Evolutionary conservation across 2,888 invertebrate genomes (phyloP).

Genomic region (Epirrita christyi): DNA sequence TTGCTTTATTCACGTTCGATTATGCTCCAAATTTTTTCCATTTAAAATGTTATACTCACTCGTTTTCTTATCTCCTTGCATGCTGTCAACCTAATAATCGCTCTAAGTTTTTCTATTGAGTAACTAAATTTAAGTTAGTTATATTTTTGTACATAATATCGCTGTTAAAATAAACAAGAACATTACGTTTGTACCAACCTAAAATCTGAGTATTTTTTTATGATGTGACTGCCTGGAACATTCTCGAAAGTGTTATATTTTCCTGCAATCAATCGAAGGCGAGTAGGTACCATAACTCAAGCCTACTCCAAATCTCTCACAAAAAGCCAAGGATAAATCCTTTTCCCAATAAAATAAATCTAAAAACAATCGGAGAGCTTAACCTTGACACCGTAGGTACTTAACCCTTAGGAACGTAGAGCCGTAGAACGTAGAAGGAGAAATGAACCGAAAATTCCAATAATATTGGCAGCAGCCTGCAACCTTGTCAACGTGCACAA

Average conservation of each 20-base stretch:
- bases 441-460: conserved; percentile 34
- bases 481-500: conserved; percentile 29
- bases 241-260: neutral
- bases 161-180: too few species aligned
- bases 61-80: too few species aligned
- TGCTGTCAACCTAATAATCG: too few species aligned
- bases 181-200: too few species aligned
- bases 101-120: too few species aligned
- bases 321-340: conserved; percentile 18
- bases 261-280: neutral
- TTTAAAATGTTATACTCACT: too few species aligned
- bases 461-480: conserved; percentile 25
- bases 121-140: too few species aligned
- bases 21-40: too few species aligned
- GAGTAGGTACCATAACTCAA: conserved; percentile 15
- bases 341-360: conserved; percentile 22
- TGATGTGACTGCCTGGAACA: too few species aligned
- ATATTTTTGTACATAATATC: too few species aligned
- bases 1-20: too few species aligned
- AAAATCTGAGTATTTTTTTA: too few species aligned
- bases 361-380: conserved; percentile 16
- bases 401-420: neutral
- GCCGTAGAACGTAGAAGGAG: conserved; percentile 26
- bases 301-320: conserved; percentile 10
- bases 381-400: conserved; percentile 17